A percentile compares a stretch with the other conserved stretches of the same genome.
phyloP scores from a whole-genome alignment of 2,797 vertebrate genomes.

The Chlorospingus semifuscus region DNA sequence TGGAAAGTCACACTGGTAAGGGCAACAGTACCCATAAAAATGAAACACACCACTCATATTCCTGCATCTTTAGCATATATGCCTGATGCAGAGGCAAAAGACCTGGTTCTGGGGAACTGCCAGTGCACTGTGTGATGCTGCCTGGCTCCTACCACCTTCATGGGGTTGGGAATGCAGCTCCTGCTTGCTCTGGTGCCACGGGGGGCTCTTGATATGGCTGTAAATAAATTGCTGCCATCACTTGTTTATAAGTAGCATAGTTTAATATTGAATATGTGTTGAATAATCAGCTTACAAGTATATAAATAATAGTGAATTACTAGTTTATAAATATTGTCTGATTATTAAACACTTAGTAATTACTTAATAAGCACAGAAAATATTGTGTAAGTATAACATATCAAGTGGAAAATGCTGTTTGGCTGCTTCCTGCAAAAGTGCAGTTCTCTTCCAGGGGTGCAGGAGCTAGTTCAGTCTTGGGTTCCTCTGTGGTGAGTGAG shows the following conservation, averaged over 20 bases:
- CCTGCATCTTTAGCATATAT: background rate
- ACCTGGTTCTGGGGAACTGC: background rate
- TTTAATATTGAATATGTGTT: background rate
- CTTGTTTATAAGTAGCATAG: background rate
- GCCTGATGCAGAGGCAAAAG: background rate
- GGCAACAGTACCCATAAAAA: background rate
- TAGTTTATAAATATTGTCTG: background rate
- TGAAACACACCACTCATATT: background rate
- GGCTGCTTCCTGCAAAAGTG: background rate
- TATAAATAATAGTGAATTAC: background rate
- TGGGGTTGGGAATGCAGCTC: background rate
- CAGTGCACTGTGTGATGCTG: background rate
- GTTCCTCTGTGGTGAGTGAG: background rate
- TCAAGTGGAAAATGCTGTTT: background rate
- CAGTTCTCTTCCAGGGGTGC: background rate
- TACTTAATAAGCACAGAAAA: background rate
- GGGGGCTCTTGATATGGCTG: background rate
- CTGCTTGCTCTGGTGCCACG: accelerated
- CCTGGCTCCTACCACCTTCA: background rate
- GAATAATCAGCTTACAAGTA: background rate
- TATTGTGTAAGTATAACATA: background rate
- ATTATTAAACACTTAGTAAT: background rate
- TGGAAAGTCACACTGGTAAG: background rate
- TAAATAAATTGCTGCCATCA: background rate
- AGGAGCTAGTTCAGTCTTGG: background rate